phyloP scores from a whole-genome alignment of 2,888 invertebrate species.

The Eumacrocentrus americanus region DNA sequence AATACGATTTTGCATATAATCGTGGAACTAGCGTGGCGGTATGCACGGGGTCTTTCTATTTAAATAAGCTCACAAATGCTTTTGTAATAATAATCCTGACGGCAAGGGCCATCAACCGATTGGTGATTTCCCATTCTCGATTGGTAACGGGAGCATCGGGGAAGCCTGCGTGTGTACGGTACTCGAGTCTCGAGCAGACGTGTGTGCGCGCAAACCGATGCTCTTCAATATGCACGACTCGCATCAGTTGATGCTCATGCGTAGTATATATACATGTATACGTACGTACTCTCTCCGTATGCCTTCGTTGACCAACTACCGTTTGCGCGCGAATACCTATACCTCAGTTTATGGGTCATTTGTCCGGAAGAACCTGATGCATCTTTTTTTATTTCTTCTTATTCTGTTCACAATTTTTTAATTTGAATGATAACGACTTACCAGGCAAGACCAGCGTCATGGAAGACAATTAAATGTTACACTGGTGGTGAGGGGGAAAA shows the following conservation, averaged over 20 bases:
- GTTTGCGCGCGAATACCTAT: not conserved
- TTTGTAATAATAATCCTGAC: too few species aligned
- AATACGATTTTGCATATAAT: conserved; percentile 47
- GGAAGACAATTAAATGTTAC: too few species aligned
- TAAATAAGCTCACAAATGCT: too few species aligned
- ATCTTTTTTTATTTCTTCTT: not conserved
- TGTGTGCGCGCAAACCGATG: not conserved
- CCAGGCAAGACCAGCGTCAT: too few species aligned
- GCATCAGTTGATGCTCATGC: not conserved
- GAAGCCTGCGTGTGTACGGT: not conserved
- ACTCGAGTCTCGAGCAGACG: not conserved
- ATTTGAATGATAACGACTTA: too few species aligned
- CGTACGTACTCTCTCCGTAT: conserved; percentile 7
- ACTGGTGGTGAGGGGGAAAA: too few species aligned
- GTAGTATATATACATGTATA: not conserved
- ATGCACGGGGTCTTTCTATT: too few species aligned
- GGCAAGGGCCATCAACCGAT: not conserved
- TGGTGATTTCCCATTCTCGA: not conserved
- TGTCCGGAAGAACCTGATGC: not conserved
- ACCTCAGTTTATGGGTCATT: conserved; percentile 14
- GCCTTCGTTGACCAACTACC: not conserved
- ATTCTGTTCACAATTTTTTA: not conserved
- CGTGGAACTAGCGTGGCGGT: conserved; percentile 41
- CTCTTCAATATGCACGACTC: conserved; percentile 3
- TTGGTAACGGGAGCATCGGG: not conserved